Base-by-base conservation (phyloP, 2,888 invertebrate genomes). In the Euzetes globulus region DNA sequence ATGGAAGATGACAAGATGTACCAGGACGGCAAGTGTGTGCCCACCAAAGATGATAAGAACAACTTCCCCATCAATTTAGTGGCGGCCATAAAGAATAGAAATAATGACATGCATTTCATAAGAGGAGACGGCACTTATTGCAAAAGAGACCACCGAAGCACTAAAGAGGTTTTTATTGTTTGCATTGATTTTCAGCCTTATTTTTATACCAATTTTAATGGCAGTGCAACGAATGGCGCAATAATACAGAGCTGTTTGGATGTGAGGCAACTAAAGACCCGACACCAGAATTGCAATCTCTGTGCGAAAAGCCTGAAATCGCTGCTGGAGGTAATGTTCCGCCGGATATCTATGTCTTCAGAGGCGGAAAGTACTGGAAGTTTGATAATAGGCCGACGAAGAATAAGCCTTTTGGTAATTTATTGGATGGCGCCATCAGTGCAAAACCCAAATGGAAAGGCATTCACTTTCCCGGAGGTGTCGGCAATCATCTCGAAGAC, bases 311-410 rank as follows among this genome's bases (percentile, higher is more conserved):
- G 1, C 70, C 47, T 1, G 19, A 41, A 1, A 70, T 70, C 70
- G 22, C 19, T n/a, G 45, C 45, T 3, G 70, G 70, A 1, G 70
- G 70, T 45, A 70, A 70, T 45, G 6, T 25, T 27, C 25, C 47
- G 45, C 27, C 47, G 13, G 37, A 70, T n/a, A 70, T 70, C 17
- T 47, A 70, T 27, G 47, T 70, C 7, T 45, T 70, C 13, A 22
- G 70, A 27, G 45, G 45, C 15, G 70, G 70, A 22, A 70, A 70
- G 19, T 47, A 37, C 19, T 70, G 70, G 70, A 11, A 70, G n/a
- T 70, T 70, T 11, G 70, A 70, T 19, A 70, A 70, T 37, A 70
- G 17, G 17, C 70, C 70, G 1, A 11, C 45, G 22, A 9, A 3
- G 1, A 1, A 5, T 0, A 70, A 47, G 45, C 70, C 70, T 7